Evolutionary conservation across 2,888 invertebrate species (phyloP).

Genomic region (Hypomecis atomaria): DNA sequence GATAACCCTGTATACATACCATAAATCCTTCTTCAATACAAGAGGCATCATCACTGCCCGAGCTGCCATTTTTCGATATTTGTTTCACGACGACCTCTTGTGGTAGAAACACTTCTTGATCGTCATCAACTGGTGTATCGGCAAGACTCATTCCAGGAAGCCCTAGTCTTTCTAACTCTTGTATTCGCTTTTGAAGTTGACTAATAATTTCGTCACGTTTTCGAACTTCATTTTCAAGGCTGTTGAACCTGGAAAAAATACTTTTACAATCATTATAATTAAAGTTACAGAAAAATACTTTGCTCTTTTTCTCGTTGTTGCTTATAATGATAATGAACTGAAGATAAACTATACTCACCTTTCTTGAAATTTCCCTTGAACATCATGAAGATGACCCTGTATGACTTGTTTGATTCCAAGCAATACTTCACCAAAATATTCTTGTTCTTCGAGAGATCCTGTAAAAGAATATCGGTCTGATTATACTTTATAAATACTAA

Average conservation of each 20-base stretch:
- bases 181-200: conserved; percentile 89
- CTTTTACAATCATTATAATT: conserved; percentile 46
- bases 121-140: conserved; percentile 45
- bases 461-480: conserved; percentile 51
- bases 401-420: conserved; percentile 92
- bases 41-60: conserved; percentile 78
- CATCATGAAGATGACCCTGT: conserved; percentile 89
- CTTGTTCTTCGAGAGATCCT: conserved; percentile 90
- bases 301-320: conserved; percentile 32
- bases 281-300: conserved; percentile 48
- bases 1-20: no score
- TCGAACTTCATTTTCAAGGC: conserved; percentile 91
- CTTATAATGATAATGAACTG: neutral
- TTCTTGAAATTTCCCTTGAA: conserved; percentile 89
- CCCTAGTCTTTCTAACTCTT: conserved; percentile 85
- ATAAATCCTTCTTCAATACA: conserved; percentile 79
- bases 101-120: conserved; percentile 32
- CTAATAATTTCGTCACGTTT: conserved; percentile 92
- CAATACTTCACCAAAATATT: conserved; percentile 92
- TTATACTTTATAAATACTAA: conserved; percentile 14
- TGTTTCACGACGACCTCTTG: conserved; percentile 40
- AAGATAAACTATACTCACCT: conserved; percentile 60
- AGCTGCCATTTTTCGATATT: conserved; percentile 68
- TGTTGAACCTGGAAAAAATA: conserved; percentile 84
- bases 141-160: conserved; percentile 49